Percentiles rank a stretch among this genome's conserved stretches.
These are phyloP conservation scores for Uropetala carovei DNA, from an alignment of 2,888 invertebrate species.

Conservation along the genomic window DNA sequence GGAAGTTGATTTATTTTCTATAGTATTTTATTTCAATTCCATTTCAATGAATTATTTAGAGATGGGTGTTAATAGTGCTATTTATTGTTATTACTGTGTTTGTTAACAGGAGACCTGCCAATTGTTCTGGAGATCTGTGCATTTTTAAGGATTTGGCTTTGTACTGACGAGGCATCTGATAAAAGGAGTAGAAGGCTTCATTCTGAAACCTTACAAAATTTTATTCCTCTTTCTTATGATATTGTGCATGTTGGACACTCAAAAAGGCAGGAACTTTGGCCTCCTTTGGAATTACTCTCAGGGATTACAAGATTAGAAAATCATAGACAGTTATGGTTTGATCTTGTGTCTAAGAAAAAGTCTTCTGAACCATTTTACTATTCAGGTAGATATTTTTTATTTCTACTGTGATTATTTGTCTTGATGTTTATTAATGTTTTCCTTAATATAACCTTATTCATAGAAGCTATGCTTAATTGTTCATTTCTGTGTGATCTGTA, in stretches of 20 bases:
- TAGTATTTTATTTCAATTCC: too few species aligned
- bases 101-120: not conserved
- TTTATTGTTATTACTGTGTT: too few species aligned
- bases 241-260: not conserved
- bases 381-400: not conserved
- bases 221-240: not conserved
- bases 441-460: too few species aligned
- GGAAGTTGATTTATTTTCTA: not conserved
- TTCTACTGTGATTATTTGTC: not conserved
- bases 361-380: not conserved
- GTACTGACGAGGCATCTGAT: not conserved
- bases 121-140: not conserved
- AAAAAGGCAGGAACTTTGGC: not conserved
- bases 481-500: too few species aligned
- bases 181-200: not conserved
- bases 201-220: not conserved
- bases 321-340: not conserved
- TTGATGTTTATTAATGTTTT: not conserved
- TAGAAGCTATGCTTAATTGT: too few species aligned
- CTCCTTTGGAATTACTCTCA: not conserved
- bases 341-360: not conserved
- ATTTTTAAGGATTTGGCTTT: not conserved
- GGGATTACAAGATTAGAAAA: not conserved
- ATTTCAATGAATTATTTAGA: too few species aligned
- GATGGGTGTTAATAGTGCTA: too few species aligned